Evolutionary conservation across 2,113 vertebrate genomes (phyloP), one percentile per base, ranked within the genome.

Genomic region (Aptenodytes forsteri): DNA sequence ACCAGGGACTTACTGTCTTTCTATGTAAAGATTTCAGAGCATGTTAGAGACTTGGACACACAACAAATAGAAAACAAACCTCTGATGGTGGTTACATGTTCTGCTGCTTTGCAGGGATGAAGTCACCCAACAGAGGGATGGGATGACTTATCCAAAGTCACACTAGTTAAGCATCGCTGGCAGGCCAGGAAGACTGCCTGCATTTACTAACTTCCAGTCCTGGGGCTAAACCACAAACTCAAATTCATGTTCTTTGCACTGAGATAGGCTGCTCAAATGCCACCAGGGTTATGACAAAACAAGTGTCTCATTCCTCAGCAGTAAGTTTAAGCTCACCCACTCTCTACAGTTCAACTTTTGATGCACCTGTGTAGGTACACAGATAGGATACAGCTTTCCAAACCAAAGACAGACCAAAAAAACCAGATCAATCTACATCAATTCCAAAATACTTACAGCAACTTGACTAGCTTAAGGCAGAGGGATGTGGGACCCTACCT

Each of bases 221-320:
- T 49, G 66, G 40, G 83, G 81, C 79, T 86, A 92, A 94, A 90
- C 86, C 86, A 97, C 83, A 91, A 90, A 79, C 90, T 79, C 77
- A 69, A 82, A 80, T 92, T 90, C 8, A 23, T 7, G 22, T 54
- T 62, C 78, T 72, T 83, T 88, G 66, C 70, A 44, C 91, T 69
- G 73, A 93, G 92, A 93, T 22, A 56, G 44, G 61, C 66, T 59
- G 40, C 58, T 77, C 59, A 95, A 82, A 91, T 66, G 52, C 61
- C 93, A 77, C 36, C 36, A 36, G 15, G 16, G 32, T 40, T 91
- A 54, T 22, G 66, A 19, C 7, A 87, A 95, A 93, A 84, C 66
- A 92, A 89, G 58, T 18, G 22, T 44, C 87, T 85, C 49, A 62
- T 42, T 87, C 72, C 66, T 80, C 81, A 50, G 61, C 54, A n/a